These are phyloP conservation scores for Myiotriccus ornatus DNA, from an alignment of 2,797 vertebrate genomes.

Conservation along the genomic window DNA sequence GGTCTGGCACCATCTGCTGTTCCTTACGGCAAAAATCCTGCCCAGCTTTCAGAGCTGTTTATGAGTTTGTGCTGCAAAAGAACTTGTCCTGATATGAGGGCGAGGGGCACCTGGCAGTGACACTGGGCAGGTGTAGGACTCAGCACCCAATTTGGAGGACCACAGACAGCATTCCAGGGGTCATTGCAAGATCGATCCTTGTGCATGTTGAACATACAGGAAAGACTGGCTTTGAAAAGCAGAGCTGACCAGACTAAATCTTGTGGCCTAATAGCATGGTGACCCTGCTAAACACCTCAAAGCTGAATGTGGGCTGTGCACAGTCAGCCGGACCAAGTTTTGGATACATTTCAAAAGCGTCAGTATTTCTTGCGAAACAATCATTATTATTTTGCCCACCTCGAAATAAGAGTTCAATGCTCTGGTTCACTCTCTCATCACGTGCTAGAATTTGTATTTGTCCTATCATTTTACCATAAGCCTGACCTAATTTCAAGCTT, in stretches of 20 bases:
- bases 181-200: not conserved
- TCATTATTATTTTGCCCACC: not conserved
- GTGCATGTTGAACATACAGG: fast-evolving
- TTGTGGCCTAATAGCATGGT: not conserved
- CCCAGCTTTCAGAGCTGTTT: not conserved
- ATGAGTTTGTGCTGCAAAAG: not conserved
- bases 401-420: not conserved
- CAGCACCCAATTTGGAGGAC: not conserved
- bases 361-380: not conserved
- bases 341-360: not conserved
- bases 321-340: not conserved
- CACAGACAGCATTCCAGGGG: fast-evolving
- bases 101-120: not conserved
- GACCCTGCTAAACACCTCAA: not conserved
- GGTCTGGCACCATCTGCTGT: constrained; percentile 69
- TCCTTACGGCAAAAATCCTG: constrained; percentile 22
- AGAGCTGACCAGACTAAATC: not conserved
- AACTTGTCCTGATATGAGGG: not conserved
- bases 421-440: not conserved
- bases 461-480: not conserved
- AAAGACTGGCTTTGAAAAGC: not conserved
- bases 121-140: not conserved
- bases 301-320: not conserved
- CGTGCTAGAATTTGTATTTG: not conserved
- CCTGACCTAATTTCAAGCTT: not conserved